A percentile compares a stretch with the other conserved stretches of the same genome.
These are phyloP conservation scores for Pseudolycoriella hygida DNA, from an alignment of 2,888 invertebrate genomes.

Conservation along the genomic window DNA sequence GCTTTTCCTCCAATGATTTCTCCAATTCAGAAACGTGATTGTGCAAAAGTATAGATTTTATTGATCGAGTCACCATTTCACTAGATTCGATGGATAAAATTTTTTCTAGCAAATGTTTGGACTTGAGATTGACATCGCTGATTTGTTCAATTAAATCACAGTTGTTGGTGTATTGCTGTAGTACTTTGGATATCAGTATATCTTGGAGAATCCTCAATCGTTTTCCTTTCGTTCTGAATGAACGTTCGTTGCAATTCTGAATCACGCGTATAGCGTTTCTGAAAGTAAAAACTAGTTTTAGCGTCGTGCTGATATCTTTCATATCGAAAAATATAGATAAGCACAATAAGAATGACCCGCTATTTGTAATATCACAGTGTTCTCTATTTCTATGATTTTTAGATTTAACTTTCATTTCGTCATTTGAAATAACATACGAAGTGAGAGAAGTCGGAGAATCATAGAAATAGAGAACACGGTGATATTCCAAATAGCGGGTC, in stretches of 20 bases:
- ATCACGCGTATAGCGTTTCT: neutral
- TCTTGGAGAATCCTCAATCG: neutral
- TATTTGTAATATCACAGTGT: too few relatives aligned
- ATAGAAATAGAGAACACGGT: too few relatives aligned
- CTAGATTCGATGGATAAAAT: conserved; percentile 11
- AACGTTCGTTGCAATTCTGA: neutral
- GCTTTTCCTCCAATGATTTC: conserved; percentile 41
- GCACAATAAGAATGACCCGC: too few relatives aligned
- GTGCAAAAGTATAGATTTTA: conserved; percentile 31
- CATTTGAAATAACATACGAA: too few relatives aligned
- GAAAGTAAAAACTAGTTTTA: neutral
- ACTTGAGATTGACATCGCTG: conserved; percentile 17
- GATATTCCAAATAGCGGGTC: too few relatives aligned
- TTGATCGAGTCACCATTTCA: conserved; percentile 20
- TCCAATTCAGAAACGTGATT: conserved; percentile 29
- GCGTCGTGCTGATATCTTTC: too few relatives aligned
- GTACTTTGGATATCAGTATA: neutral
- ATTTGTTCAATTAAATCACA: conserved; percentile 16
- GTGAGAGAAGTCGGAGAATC: too few relatives aligned
- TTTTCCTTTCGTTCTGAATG: neutral
- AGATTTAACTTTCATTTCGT: too few relatives aligned
- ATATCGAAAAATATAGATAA: too few relatives aligned
- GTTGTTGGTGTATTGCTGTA: neutral
- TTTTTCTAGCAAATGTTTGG: conserved; percentile 19
- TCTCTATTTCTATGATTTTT: too few relatives aligned